Conservation (phyloP, 2,113 vertebrate species). For the Theristicus caerulescens region DNA sequence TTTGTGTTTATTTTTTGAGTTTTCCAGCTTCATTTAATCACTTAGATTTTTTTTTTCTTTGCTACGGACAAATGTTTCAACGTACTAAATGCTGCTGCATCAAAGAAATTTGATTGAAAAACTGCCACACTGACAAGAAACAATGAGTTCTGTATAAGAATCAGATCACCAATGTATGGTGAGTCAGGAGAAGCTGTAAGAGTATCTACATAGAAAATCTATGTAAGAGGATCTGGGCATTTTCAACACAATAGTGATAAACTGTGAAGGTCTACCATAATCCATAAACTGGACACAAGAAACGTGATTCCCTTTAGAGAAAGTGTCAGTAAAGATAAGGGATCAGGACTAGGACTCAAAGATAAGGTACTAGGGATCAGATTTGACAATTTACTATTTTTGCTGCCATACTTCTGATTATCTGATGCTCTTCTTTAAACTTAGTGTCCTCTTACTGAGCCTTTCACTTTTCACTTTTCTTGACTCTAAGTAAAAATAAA, state of each 20-base stretch:
- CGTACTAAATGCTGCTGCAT: background rate
- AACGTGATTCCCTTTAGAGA: background rate
- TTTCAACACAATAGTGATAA: background rate
- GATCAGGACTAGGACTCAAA: background rate
- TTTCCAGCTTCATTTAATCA: background rate
- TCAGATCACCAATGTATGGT: background rate
- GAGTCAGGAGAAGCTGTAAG: background rate
- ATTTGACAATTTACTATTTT: background rate
- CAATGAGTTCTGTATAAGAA: background rate
- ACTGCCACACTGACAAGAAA: background rate
- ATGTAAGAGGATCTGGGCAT: background rate
- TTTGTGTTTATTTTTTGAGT: background rate
- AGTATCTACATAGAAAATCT: background rate
- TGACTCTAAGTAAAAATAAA: background rate
- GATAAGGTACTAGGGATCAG: background rate
- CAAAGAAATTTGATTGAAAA: background rate
- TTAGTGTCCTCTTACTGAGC: background rate
- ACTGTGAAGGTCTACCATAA: background rate
- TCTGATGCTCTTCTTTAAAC: background rate
- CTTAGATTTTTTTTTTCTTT: background rate
- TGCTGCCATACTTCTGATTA: background rate
- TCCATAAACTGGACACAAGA: background rate
- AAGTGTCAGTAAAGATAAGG: background rate
- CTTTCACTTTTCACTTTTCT: background rate
- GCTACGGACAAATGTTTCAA: background rate